Conservation (phyloP, 2,888 invertebrate species). For the Dioctria rufipes region DNA sequence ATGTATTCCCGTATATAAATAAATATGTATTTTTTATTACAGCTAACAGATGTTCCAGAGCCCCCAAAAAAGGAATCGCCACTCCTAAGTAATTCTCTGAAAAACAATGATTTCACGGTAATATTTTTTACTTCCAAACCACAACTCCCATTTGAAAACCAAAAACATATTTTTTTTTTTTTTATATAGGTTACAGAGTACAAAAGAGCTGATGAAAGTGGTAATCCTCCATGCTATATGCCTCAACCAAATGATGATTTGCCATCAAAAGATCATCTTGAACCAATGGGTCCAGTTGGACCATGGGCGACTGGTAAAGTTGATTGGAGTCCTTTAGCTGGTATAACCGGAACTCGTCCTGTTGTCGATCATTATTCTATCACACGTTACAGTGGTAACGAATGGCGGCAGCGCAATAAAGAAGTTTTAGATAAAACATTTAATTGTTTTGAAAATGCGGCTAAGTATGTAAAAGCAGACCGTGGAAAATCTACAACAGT, state of each 20-base stretch:
- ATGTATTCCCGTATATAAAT: too few relatives aligned
- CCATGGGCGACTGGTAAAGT: slow-evolving; percentile 83
- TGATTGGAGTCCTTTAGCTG: slow-evolving; percentile 81
- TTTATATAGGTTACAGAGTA: slow-evolving; percentile 20
- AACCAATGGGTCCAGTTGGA: slow-evolving; percentile 73
- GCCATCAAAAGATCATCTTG: slow-evolving; percentile 66
- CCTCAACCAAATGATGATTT: slow-evolving; percentile 74
- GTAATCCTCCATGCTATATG: slow-evolving; percentile 73
- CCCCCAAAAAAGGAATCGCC: slow-evolving; percentile 9
- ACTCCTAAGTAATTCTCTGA: not conserved
- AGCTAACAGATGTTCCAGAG: slow-evolving; percentile 32
- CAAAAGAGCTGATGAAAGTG: slow-evolving; percentile 63
- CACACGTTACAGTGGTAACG: slow-evolving; percentile 80
- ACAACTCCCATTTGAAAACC: not conserved
- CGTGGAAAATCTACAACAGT: not conserved
- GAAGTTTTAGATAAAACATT: slow-evolving; percentile 71
- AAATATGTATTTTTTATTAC: not conserved
- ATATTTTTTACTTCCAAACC: not conserved
- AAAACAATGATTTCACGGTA: slow-evolving; percentile 6
- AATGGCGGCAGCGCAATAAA: slow-evolving; percentile 80
- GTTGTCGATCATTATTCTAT: slow-evolving; percentile 83
- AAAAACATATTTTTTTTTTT: too few relatives aligned
- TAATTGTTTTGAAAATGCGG: slow-evolving; percentile 73
- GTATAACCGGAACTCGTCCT: slow-evolving; percentile 82
- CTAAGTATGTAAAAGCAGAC: slow-evolving; percentile 67